A percentile compares a stretch with the other conserved stretches of the same genome.
phyloP scores from a whole-genome alignment of 1,140 invertebrate species.

The Sinella curviseta region DNA sequence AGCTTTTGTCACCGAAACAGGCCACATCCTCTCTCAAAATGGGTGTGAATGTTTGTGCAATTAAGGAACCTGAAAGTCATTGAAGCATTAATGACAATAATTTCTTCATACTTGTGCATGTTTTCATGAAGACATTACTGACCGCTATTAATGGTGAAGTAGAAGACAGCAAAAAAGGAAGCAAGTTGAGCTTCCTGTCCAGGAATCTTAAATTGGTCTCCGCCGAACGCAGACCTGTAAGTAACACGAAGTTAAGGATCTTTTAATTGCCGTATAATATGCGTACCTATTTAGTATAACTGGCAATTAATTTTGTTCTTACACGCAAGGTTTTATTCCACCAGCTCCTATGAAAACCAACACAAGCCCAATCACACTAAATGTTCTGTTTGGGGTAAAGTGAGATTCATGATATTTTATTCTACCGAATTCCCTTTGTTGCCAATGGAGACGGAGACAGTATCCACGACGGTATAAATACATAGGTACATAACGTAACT shows the following conservation, averaged over 20 bases:
- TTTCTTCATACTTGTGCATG: too few relatives aligned
- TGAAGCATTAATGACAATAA: too few relatives aligned
- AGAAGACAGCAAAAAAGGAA: conserved; percentile 89
- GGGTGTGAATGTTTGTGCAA: conserved; percentile 89
- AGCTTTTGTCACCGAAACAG: conserved; percentile 78
- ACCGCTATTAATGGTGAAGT: conserved; percentile 79
- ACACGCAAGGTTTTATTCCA: conserved; percentile 96
- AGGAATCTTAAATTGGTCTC: conserved; percentile 82
- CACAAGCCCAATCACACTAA: conserved; percentile 75
- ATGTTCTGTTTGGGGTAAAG: too few relatives aligned
- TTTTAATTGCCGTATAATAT: too few relatives aligned
- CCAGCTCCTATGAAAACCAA: conserved; percentile 88
- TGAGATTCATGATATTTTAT: too few relatives aligned
- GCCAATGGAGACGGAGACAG: too few relatives aligned
- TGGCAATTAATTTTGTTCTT: background rate
- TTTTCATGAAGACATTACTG: too few relatives aligned
- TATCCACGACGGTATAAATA: too few relatives aligned
- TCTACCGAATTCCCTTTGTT: too few relatives aligned
- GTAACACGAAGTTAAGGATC: too few relatives aligned
- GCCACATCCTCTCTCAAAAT: conserved; percentile 76
- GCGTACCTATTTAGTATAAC: too few relatives aligned
- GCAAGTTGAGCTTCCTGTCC: conserved; percentile 73
- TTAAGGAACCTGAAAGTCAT: conserved; percentile 82
- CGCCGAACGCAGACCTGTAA: conserved; percentile 81
- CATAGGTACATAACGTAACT: too few relatives aligned